These are phyloP conservation scores for Phodopus roborovskii DNA, from an alignment of 2,113 vertebrate species.

Conservation along the genomic window DNA sequence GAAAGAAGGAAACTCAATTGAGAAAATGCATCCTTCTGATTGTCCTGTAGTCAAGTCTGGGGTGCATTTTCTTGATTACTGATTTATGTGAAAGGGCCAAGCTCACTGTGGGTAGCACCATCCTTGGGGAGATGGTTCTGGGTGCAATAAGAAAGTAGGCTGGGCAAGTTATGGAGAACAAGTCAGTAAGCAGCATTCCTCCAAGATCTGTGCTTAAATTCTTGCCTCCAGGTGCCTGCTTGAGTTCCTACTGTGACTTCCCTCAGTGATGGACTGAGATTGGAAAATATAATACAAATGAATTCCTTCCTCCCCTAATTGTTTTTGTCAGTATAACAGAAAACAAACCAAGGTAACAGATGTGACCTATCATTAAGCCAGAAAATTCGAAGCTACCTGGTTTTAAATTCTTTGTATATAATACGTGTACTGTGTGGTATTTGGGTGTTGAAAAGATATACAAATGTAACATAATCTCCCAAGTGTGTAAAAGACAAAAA, in stretches of 20 bases:
- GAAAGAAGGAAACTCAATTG: background rate
- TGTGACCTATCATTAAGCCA: background rate
- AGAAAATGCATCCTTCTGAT: background rate
- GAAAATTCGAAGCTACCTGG: background rate
- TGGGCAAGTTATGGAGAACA: background rate
- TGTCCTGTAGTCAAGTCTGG: too few species aligned
- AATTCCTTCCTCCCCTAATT: background rate
- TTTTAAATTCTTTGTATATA: background rate
- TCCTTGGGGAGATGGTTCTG: background rate
- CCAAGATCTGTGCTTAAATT: background rate
- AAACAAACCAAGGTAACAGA: background rate
- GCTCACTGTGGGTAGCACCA: background rate
- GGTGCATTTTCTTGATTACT: background rate
- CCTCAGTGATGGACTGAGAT: background rate
- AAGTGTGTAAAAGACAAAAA: too few species aligned
- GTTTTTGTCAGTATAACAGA: background rate
- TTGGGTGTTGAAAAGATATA: too few species aligned
- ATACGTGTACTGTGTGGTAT: too few species aligned
- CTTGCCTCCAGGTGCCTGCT: background rate
- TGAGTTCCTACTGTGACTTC: background rate
- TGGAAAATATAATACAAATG: background rate
- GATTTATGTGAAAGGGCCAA: background rate
- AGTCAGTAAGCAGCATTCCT: background rate
- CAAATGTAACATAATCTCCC: too few species aligned
- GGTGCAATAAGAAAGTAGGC: background rate